phyloP scores from a whole-genome alignment of 2,797 vertebrate genomes.

The Hydrocynus forskahlii region DNA sequence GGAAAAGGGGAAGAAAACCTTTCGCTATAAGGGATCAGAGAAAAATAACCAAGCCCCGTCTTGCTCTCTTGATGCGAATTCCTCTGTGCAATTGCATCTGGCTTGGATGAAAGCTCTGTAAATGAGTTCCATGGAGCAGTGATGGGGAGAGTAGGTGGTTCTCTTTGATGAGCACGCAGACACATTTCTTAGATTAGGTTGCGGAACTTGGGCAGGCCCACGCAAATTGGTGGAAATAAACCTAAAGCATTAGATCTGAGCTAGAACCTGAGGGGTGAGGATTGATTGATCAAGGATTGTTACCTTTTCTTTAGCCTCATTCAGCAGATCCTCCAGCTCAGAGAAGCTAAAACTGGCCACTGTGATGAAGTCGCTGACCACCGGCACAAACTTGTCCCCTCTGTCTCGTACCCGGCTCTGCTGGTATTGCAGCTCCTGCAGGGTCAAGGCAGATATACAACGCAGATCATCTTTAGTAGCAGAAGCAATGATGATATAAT shows the following conservation, averaged over 20 bases:
- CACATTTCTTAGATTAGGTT: constrained; percentile 15
- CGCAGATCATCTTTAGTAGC: background rate
- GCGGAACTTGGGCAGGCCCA: constrained; percentile 2
- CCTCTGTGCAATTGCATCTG: constrained; percentile 39
- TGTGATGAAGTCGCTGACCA: constrained; percentile 97
- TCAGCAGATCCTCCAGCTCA: constrained; percentile 93
- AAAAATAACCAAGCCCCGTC: constrained; percentile 19
- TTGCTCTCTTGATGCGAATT: constrained; percentile 31
- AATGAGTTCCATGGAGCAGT: constrained; percentile 36
- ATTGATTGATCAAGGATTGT: background rate
- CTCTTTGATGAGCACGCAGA: background rate
- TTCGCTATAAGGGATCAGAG: constrained; percentile 13
- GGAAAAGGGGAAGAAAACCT: constrained; percentile 18
- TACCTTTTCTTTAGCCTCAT: constrained; percentile 94
- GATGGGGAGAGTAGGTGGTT: constrained; percentile 19
- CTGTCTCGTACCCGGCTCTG: constrained; percentile 82
- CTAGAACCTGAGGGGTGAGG: background rate
- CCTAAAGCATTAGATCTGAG: background rate
- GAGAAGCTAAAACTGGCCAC: constrained; percentile 98
- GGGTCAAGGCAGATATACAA: background rate
- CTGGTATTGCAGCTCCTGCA: constrained; percentile 94
- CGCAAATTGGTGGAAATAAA: constrained; percentile 4
- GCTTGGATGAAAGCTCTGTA: constrained; percentile 36
- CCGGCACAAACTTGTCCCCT: constrained; percentile 90
- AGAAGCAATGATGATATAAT: too few species aligned